Conservation (phyloP, 2,113 vertebrate species). For the Salvelinus namaycush region DNA sequence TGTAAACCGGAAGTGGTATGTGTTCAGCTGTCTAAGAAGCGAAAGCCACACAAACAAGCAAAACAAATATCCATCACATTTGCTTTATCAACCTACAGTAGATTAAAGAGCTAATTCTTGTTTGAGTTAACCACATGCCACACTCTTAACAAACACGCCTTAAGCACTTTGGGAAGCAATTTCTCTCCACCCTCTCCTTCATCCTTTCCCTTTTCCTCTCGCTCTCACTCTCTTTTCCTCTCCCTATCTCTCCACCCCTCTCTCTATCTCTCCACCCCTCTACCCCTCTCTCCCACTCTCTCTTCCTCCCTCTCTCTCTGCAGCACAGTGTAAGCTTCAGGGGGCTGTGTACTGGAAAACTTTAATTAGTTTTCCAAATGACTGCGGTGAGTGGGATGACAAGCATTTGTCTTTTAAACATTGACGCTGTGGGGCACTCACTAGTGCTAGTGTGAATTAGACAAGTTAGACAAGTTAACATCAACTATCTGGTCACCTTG, state of each 20-base stretch:
- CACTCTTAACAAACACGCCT: slow-evolving; percentile 46
- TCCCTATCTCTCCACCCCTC: no score
- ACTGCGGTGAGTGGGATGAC: slow-evolving; percentile 47
- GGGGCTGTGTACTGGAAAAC: slow-evolving; percentile 39
- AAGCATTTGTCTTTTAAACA: slow-evolving; percentile 40
- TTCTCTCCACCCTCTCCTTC: neutral
- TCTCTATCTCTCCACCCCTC: neutral
- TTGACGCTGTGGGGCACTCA: slow-evolving; percentile 19
- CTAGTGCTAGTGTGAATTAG: slow-evolving; percentile 14
- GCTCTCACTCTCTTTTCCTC: neutral
- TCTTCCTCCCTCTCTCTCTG: neutral
- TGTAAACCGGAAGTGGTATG: neutral
- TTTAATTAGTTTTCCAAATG: slow-evolving; percentile 67
- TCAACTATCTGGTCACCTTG: slow-evolving; percentile 26
- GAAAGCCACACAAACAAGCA: slow-evolving; percentile 12
- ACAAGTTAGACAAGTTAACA: slow-evolving; percentile 7
- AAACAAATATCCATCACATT: neutral
- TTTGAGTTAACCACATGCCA: slow-evolving; percentile 41
- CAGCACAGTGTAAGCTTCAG: slow-evolving; percentile 42
- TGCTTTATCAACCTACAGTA: slow-evolving; percentile 41
- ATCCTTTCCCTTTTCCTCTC: neutral
- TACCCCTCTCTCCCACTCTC: slow-evolving; percentile 2
- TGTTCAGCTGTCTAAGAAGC: slow-evolving; percentile 11
- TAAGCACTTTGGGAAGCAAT: slow-evolving; percentile 18
- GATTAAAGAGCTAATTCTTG: slow-evolving; percentile 35